Evolutionary conservation across 2,113 vertebrate genomes (phyloP), one percentile per base, ranked within the genome.

Genomic region (Zosterops lateralis): DNA sequence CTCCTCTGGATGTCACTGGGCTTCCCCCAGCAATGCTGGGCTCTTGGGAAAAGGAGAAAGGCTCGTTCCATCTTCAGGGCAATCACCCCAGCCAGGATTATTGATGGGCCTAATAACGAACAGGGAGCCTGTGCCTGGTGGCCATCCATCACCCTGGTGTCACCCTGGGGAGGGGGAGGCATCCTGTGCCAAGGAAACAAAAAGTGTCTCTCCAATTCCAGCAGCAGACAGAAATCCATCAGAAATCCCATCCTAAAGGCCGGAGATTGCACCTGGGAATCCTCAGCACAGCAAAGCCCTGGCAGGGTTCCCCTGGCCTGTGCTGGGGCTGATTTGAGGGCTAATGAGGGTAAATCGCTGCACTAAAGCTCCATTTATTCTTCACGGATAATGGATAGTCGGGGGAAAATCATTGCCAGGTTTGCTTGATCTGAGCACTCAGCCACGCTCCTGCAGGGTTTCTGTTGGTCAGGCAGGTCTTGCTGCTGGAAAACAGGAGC

Each of bases 41-140:
- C 84, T 89, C 57, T 53, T 29, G 14, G 22, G 20, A 21, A 60
- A 78, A 87, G 32, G 18, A 48, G 88, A 73, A 64, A n/a, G 7
- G 21, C n/a, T 82, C 9, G 10, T 87, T 95, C 73, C 73, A 92
- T 91, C 62, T n/a, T 51, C 61, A 64, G 80, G 68, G 64, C 25
- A 28, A 61, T 90, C 92, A 75, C 68, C 34, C n/a, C 68, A 73
- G 76, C 62, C 21, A 1, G 78, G 74, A 66, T 84, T 95, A 79
- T 73, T 79, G 96, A 92, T 95, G 93, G 56, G 16, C 75, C 71
- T 25, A 47, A 73, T 91, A 68, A 66, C 51, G 26, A 92, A 24
- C 31, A 29, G 3, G 6, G 62, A 64, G 66, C 17, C 26, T 3
- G 25, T 1, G 34, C 70, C 50, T 34, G 0, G 3, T 14, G 36